Evolutionary conservation across 2,888 invertebrate species (phyloP).

Genomic region (Mythimna pallens): DNA sequence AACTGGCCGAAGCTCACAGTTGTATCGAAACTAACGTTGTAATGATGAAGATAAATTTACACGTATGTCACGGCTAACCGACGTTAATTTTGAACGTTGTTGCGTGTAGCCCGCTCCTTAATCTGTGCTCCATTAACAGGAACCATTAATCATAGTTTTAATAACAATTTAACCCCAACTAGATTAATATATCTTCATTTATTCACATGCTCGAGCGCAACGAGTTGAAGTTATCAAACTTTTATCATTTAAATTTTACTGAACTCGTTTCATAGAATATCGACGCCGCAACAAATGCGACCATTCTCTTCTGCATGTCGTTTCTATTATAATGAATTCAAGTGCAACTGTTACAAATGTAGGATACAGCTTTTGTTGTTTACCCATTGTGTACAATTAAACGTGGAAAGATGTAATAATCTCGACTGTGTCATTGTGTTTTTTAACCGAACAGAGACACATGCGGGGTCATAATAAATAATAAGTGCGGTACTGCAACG

Average conservation of each 20-base stretch:
- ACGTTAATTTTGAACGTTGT: conserved; percentile 83
- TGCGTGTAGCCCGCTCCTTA: conserved; percentile 87
- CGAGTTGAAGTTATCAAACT: conserved; percentile 76
- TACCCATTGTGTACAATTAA: conserved; percentile 89
- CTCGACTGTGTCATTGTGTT: conserved; percentile 88
- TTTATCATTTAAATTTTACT: conserved; percentile 88
- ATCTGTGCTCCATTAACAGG: conserved; percentile 87
- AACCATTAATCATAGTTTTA: conserved; percentile 90
- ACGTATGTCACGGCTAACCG: conserved; percentile 83
- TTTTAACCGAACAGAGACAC: conserved; percentile 83
- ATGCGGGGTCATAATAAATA: conserved; percentile 89
- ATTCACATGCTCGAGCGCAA: conserved; percentile 78
- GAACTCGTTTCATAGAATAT: conserved; percentile 78
- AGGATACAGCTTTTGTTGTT: conserved; percentile 84
- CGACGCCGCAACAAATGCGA: conserved; percentile 83
- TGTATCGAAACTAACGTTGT: conserved; percentile 78
- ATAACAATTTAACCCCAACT: conserved; percentile 90
- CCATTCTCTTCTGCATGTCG: conserved; percentile 71
- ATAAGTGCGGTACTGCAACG: conserved; percentile 75
- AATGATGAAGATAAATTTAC: conserved; percentile 88
- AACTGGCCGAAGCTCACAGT: conserved; percentile 64
- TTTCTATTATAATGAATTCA: conserved; percentile 78
- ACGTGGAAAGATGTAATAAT: conserved; percentile 89
- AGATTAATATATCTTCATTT: conserved; percentile 90
- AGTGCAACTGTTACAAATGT: conserved; percentile 87